phyloP scores from a whole-genome alignment of 2,888 invertebrate species.

The Cerceris rybyensis region DNA sequence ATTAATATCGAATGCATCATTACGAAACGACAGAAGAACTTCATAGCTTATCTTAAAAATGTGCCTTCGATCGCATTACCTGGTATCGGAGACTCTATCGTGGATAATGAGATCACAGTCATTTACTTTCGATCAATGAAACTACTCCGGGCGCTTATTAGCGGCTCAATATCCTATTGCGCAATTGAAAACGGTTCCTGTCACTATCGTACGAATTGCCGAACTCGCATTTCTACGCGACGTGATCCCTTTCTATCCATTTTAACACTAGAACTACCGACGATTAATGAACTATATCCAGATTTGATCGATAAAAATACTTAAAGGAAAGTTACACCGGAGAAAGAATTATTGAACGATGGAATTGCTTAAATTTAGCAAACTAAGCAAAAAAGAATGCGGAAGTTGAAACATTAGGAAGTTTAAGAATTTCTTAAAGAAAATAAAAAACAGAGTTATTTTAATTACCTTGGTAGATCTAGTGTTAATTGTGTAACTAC shows the following conservation, averaged over 20 bases:
- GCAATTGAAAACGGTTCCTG: slow-evolving; percentile 48
- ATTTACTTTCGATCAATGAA: background rate
- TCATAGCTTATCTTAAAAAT: slow-evolving; percentile 20
- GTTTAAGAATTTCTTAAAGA: no score
- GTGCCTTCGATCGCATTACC: slow-evolving; percentile 23
- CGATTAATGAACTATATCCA: no score
- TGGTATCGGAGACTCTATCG: background rate
- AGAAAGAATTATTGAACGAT: background rate
- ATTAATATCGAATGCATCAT: slow-evolving; percentile 41
- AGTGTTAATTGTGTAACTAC: slow-evolving; percentile 26
- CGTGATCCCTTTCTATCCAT: slow-evolving; percentile 33
- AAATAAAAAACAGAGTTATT: no score
- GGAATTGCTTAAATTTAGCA: no score
- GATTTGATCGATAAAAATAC: background rate
- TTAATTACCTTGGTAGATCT: no score
- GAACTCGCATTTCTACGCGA: slow-evolving; percentile 25
- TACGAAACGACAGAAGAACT: slow-evolving; percentile 38
- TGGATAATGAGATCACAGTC: background rate
- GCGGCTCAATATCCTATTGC: slow-evolving; percentile 19
- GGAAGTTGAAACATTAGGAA: no score
- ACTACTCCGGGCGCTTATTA: background rate
- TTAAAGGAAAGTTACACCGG: background rate
- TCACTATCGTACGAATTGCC: slow-evolving; percentile 25
- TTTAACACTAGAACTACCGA: no score
- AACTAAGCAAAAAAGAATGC: no score